Percentiles rank a stretch among this genome's conserved stretches.
Evolutionary conservation across 1,140 invertebrate genomes (phyloP).

Genomic region (Drusus annulatus): DNA sequence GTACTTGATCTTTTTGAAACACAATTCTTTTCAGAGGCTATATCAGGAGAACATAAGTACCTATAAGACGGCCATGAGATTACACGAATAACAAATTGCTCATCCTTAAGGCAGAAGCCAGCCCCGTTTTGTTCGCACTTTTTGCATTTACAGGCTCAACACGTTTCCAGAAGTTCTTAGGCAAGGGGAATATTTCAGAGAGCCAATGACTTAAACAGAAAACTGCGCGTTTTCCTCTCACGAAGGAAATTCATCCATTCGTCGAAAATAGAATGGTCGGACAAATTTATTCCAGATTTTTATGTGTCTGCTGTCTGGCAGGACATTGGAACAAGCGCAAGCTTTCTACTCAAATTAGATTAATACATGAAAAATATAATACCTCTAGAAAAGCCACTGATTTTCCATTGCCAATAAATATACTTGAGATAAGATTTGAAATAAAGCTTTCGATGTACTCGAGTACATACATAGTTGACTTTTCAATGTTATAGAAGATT

Average conservation of each 20-base stretch:
- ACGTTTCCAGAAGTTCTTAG: slow-evolving; percentile 38
- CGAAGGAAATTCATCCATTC: neutral
- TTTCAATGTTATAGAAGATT: no score
- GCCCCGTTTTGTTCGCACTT: slow-evolving; percentile 11
- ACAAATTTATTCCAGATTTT: no score
- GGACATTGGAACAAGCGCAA: no score
- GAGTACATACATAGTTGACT: no score
- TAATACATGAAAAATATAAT: no score
- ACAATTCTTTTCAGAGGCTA: slow-evolving; percentile 2
- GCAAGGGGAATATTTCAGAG: slow-evolving; percentile 14
- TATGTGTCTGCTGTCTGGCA: no score
- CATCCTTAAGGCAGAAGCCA: neutral
- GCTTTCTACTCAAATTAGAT: no score
- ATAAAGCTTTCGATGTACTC: no score
- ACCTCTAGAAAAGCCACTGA: no score
- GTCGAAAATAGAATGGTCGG: no score
- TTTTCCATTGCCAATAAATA: no score
- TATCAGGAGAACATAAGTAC: neutral
- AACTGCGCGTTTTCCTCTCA: neutral
- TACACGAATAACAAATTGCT: slow-evolving; percentile 28
- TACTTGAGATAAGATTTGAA: no score
- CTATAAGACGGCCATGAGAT: neutral
- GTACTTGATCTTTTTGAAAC: slow-evolving; percentile 14
- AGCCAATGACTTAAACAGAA: slow-evolving; percentile 3
- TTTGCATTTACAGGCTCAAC: slow-evolving; percentile 36